phyloP scores from a whole-genome alignment of 2,888 invertebrate species.

The Julus scanicus region DNA sequence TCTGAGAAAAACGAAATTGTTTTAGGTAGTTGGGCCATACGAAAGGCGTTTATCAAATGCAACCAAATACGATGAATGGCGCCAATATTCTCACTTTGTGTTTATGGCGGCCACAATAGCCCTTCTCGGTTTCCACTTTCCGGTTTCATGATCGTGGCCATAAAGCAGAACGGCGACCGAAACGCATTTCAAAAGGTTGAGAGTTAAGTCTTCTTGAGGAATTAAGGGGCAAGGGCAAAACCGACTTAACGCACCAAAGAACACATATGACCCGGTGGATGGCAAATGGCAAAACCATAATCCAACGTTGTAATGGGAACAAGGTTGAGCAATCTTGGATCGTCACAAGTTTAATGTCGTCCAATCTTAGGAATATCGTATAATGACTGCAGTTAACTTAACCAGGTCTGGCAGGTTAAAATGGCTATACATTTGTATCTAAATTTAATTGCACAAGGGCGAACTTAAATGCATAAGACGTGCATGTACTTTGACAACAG shows the following conservation, averaged over 20 bases:
- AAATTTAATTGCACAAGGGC: not conserved
- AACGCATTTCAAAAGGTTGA: not conserved
- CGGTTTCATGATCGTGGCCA: not conserved
- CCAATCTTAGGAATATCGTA: not conserved
- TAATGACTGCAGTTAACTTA: not conserved
- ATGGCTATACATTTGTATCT: not conserved
- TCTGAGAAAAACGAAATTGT: slow-evolving; percentile 23
- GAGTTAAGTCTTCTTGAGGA: not conserved
- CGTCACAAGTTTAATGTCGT: not conserved
- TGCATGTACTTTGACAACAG: too few species aligned
- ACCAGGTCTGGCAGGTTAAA: not conserved
- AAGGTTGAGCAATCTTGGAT: not conserved
- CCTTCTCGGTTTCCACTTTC: slow-evolving; percentile 24
- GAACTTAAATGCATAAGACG: not conserved
- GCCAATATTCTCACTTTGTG: not conserved
- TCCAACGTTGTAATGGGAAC: not conserved
- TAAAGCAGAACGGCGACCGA: slow-evolving; percentile 23
- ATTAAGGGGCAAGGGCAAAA: not conserved
- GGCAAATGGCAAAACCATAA: not conserved
- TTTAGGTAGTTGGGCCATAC: not conserved
- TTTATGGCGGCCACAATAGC: slow-evolving; percentile 36
- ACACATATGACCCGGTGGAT: not conserved
- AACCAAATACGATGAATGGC: slow-evolving; percentile 20
- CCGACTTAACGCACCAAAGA: not conserved
- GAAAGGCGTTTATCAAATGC: slow-evolving; percentile 15